These are phyloP conservation scores for Papilio protenor DNA, from an alignment of 2,888 invertebrate genomes.

Conservation along the genomic window DNA sequence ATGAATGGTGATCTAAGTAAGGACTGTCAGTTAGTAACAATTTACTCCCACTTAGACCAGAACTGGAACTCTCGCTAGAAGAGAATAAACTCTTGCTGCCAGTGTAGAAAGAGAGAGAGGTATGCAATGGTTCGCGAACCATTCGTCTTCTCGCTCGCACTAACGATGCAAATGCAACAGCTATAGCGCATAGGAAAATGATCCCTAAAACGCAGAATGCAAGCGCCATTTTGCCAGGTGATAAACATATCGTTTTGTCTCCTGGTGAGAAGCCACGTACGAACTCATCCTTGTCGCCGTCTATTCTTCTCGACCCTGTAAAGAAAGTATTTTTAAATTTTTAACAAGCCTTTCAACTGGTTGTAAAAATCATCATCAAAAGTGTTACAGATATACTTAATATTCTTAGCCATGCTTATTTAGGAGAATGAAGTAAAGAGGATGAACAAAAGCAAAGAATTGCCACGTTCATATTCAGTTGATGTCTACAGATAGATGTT, in stretches of 20 bases:
- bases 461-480: background rate
- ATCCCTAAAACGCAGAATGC: conserved; percentile 89
- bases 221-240: conserved; percentile 90
- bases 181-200: conserved; percentile 88
- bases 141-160: conserved; percentile 77
- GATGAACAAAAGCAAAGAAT: background rate
- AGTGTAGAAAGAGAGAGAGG: conserved; percentile 67
- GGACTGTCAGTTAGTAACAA: conserved; percentile 85
- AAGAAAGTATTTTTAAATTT: conserved; percentile 20
- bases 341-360: background rate
- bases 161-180: conserved; percentile 87
- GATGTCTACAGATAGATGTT: background rate
- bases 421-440: background rate
- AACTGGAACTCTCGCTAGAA: conserved; percentile 84
- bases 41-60: conserved; percentile 85
- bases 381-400: background rate
- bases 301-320: conserved; percentile 77
- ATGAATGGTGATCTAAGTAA: conserved; percentile 83
- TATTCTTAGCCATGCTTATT: background rate
- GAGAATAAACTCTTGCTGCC: conserved; percentile 62
- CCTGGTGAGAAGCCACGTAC: conserved; percentile 80
- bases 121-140: background rate
- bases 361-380: background rate
- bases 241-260: conserved; percentile 88
- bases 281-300: conserved; percentile 73